phyloP scores from a whole-genome alignment of 2,113 vertebrate genomes.

The Vulpes lagopus region DNA sequence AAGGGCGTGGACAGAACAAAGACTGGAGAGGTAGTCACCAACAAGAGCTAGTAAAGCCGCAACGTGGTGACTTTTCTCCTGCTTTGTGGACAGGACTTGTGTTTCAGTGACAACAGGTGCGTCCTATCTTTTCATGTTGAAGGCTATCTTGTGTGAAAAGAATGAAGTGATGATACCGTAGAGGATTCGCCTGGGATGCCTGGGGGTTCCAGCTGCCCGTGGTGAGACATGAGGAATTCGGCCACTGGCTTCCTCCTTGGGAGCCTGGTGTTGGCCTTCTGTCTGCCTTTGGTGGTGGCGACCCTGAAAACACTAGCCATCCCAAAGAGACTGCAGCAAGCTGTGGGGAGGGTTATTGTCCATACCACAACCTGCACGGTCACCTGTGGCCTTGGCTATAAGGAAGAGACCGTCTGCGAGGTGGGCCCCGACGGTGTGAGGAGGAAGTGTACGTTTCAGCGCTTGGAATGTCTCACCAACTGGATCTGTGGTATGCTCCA shows the following conservation, averaged over 20 bases:
- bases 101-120: background rate
- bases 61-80: background rate
- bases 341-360: slow-evolving; percentile 72
- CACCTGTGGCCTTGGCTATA: slow-evolving; percentile 93
- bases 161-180: background rate
- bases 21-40: background rate
- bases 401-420: slow-evolving; percentile 88
- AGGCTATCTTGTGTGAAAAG: background rate
- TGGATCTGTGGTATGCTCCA: slow-evolving; percentile 92
- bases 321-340: slow-evolving; percentile 65
- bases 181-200: background rate
- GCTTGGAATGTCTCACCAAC: slow-evolving; percentile 85
- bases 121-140: background rate
- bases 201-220: background rate
- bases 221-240: background rate
- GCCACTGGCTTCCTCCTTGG: background rate
- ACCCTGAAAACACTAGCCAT: slow-evolving; percentile 51
- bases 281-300: background rate
- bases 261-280: slow-evolving; percentile 28
- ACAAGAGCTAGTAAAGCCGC: background rate
- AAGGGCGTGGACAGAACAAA: background rate
- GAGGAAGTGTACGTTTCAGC: slow-evolving; percentile 78
- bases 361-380: slow-evolving; percentile 89
- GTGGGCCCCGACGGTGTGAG: slow-evolving; percentile 45
- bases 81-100: background rate